These are phyloP conservation scores for Athetis lepigone DNA, from an alignment of 2,888 invertebrate species.

Conservation along the genomic window DNA sequence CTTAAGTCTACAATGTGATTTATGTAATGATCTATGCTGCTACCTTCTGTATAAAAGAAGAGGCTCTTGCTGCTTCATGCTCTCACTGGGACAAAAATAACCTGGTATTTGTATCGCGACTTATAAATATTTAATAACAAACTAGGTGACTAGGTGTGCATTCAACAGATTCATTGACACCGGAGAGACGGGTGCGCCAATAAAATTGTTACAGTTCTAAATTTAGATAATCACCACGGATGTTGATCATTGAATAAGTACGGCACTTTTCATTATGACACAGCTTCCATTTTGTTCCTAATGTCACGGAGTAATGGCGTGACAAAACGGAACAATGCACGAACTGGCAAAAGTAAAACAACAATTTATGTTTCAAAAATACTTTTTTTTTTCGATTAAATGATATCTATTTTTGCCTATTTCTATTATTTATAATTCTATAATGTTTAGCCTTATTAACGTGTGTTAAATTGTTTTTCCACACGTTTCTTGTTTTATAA, in stretches of 20 bases:
- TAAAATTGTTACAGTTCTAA: conserved; percentile 61
- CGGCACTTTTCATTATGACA: conserved; percentile 62
- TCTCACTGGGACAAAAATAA: too few relatives aligned
- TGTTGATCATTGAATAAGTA: conserved; percentile 64
- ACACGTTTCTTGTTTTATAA: too few relatives aligned
- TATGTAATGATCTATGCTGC: too few relatives aligned
- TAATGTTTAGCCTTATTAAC: too few relatives aligned
- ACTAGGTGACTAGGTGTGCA: background rate
- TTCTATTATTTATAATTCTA: too few relatives aligned
- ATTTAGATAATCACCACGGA: conserved; percentile 68
- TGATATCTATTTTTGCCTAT: too few relatives aligned
- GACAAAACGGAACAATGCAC: conserved; percentile 15
- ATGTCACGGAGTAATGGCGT: conserved; percentile 35
- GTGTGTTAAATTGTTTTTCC: too few relatives aligned
- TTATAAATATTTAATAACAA: background rate
- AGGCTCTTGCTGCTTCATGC: too few relatives aligned
- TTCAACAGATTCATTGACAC: conserved; percentile 16
- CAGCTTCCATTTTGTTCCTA: conserved; percentile 32
- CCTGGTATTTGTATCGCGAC: too few relatives aligned
- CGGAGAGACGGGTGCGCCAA: conserved; percentile 24
- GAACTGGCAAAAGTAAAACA: background rate
- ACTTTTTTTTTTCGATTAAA: too few relatives aligned
- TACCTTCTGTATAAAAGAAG: too few relatives aligned
- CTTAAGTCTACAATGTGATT: too few relatives aligned
- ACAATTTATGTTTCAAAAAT: background rate